Base-by-base conservation (phyloP, 1,140 invertebrate genomes). In the Neoseiulus cucumeris region DNA sequence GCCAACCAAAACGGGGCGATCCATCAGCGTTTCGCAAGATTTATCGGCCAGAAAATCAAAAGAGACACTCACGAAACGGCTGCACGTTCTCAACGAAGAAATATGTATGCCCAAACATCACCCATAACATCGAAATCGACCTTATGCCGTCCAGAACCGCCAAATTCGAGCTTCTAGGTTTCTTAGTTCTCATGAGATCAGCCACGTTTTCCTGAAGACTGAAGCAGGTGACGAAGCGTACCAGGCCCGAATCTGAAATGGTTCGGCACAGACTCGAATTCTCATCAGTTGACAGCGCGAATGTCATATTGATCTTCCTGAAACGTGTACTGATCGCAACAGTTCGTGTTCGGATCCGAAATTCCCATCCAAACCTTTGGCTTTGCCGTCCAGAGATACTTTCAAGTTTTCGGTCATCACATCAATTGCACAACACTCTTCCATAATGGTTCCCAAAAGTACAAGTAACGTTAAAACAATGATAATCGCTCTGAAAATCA, bases 101-200 rank as follows among this genome's bases (percentile, higher is more conserved):
- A 59, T 59, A 59, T 17, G 51, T 59, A 59, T 59, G 51, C 25
- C 51, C 51, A 25, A 59, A 59, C 33, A 59, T 59, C 51, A 59
- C 51, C 51, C 51, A 59, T 20, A 59, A 25, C 51, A 59, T 59
- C 4, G 51, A 59, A 33, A 59, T 17, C 9, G 51, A 59, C 22
- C 51, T 25, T 14, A 59, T 59, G 25, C 51, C 51, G 33, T 59
- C 51, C 25, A 59, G 51, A 2, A 59, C 51, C 17, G 51, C 51
- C 22, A 59, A 25, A 59, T 59, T 59, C 51, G 51, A 59, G 22
- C 14, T 59, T 2, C 51, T 59, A 1, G 4, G 14, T 6, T 33
- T 59, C 51, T 25, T 29, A 2, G 17, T 25, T 25, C 51, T 20
- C 22, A 59, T 18, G 14, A 59, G 51, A 25, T 59, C 51, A 20